phyloP scores from a whole-genome alignment of 1,140 invertebrate genomes.

The Dendroctonus ponderosae region DNA sequence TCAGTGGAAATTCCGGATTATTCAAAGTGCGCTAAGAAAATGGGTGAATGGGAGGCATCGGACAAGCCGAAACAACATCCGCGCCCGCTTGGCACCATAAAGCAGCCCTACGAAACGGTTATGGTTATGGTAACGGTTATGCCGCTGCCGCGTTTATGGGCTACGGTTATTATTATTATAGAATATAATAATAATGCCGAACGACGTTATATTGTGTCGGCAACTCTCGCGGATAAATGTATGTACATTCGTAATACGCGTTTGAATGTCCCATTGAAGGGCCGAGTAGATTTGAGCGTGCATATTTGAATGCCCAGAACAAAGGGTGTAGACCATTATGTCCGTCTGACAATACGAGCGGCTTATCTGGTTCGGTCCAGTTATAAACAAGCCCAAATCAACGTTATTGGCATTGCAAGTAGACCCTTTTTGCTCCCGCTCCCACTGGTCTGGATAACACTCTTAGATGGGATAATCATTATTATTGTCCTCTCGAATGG shows the following conservation, averaged over 20 bases:
- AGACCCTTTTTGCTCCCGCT: conserved; percentile 5
- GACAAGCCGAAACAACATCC: conserved; percentile 8
- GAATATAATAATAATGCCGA: conserved; percentile 45
- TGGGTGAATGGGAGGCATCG: conserved; percentile 1
- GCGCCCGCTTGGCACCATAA: conserved; percentile 6
- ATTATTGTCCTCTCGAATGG: too few species aligned
- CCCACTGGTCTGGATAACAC: conserved; percentile 13
- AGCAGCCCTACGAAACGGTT: conserved; percentile 39
- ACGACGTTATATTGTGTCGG: conserved; percentile 34
- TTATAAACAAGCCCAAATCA: conserved; percentile 31
- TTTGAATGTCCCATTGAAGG: conserved; percentile 16
- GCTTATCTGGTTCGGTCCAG: conserved; percentile 29
- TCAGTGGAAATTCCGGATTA: conserved; percentile 8
- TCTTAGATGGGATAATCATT: too few species aligned
- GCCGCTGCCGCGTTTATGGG: conserved; percentile 46
- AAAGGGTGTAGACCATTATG: conserved; percentile 23
- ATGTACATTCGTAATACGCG: conserved; percentile 27
- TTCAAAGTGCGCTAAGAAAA: conserved; percentile 9
- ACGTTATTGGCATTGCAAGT: conserved; percentile 26
- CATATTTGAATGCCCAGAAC: conserved; percentile 23
- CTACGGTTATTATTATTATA: conserved; percentile 48
- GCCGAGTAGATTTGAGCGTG: conserved; percentile 10
- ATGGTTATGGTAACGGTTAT: conserved; percentile 47
- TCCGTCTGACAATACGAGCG: conserved; percentile 14
- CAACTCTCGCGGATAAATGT: conserved; percentile 22